A percentile compares a stretch with the other conserved stretches of the same genome.
Conservation (phyloP, 2,797 vertebrate genomes). For the Schizothorax lantsangensis region DNA sequence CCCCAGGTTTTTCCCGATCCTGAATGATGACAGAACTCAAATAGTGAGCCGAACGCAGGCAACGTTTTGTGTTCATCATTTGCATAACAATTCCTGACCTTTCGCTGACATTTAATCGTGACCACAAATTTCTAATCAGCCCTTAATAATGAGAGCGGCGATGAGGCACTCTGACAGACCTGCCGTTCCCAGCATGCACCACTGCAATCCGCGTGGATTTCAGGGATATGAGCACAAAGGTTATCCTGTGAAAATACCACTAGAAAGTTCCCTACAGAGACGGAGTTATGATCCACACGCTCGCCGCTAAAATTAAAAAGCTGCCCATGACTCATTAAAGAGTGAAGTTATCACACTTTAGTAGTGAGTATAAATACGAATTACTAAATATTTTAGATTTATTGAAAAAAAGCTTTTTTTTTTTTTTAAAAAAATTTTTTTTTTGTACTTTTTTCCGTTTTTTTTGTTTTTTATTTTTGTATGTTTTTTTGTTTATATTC, state of each 20-base stretch:
- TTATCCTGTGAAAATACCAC: constrained; percentile 48
- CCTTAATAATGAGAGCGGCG: constrained; percentile 77
- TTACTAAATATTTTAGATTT: neutral
- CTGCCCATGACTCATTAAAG: constrained; percentile 39
- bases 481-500: too few species aligned
- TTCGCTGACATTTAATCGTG: constrained; percentile 82
- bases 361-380: neutral
- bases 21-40: constrained; percentile 14
- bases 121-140: constrained; percentile 79
- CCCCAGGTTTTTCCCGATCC: neutral
- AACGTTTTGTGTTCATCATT: constrained; percentile 75
- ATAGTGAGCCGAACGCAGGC: constrained; percentile 60
- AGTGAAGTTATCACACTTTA: neutral
- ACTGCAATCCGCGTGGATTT: constrained; percentile 34
- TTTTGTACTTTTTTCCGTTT: too few species aligned
- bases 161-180: constrained; percentile 67
- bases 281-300: constrained; percentile 31
- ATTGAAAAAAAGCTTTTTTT: neutral
- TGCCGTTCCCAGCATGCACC: constrained; percentile 25
- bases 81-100: constrained; percentile 82
- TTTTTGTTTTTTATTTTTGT: too few species aligned
- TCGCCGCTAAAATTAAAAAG: constrained; percentile 40
- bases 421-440: too few species aligned
- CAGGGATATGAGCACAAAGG: constrained; percentile 52
- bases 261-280: constrained; percentile 30